A percentile compares a stretch with the other conserved stretches of the same genome.
Evolutionary conservation across 1,140 invertebrate species (phyloP).

Genomic region (Drosophila nasuta): DNA sequence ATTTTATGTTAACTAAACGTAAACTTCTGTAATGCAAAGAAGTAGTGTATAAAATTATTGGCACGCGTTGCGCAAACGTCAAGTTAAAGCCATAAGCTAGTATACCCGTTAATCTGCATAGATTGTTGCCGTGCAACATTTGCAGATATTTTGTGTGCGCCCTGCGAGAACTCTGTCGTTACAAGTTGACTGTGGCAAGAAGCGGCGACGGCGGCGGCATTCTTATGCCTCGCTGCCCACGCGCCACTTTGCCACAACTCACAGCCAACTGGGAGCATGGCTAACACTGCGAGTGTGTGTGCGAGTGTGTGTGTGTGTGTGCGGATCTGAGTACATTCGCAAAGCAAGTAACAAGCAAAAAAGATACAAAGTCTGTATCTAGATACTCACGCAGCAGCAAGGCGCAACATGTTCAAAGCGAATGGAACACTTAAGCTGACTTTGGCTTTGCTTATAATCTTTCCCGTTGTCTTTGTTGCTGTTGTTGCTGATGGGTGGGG

Average conservation of each 20-base stretch:
- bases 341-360: constrained; percentile 11
- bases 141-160: constrained; percentile 55
- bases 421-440: constrained; percentile 67
- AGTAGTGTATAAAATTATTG: too few species aligned
- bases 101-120: constrained; percentile 2
- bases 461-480: neutral
- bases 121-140: constrained; percentile 37
- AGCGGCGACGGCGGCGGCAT: constrained; percentile 24
- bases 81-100: neutral
- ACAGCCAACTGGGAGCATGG: constrained; percentile 9
- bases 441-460: constrained; percentile 62
- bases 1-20: too few species aligned
- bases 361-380: constrained; percentile 28
- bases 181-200: constrained; percentile 17
- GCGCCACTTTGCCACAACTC: constrained; percentile 40
- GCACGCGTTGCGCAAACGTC: too few species aligned
- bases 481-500: neutral
- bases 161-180: constrained; percentile 12
- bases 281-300: neutral
- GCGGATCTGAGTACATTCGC: constrained; percentile 15
- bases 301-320: constrained; percentile 7
- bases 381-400: constrained; percentile 39
- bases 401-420: constrained; percentile 74
- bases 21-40: too few species aligned
- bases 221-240: constrained; percentile 63